Evolutionary conservation across 2,113 vertebrate genomes (phyloP), one percentile per base, ranked within the genome.

Genomic region (Setophaga petechia): DNA sequence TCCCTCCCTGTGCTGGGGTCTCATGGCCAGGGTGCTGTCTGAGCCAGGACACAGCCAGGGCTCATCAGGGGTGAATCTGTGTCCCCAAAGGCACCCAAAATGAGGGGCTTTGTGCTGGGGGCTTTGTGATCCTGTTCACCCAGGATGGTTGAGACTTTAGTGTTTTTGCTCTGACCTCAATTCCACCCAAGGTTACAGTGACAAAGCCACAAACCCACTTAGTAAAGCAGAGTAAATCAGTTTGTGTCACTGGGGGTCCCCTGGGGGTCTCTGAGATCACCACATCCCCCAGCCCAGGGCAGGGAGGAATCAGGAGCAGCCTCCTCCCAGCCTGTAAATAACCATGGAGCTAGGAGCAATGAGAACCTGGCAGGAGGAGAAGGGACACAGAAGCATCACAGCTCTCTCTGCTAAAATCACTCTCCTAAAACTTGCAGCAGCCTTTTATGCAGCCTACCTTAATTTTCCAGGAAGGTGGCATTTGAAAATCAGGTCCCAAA

Each of bases 1-100:
- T 58, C 16, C 13, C 1, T 0, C 27, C 69, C 0, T 0, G 23
- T 14, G 12, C 35, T 21, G 8, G 8, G 10, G 9, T 23, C 44
- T 27, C 0, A 0, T 31, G 67, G 61, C 27, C 8, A 3, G 22
- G 39, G 8, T 49, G 61, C 37, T 1, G 12, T 17, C 33, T 55
- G 73, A 71, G 30, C 67, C 62, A 25, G 91, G 83, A 20, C 28
- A 9, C 25, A 1, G 11, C 93, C 37, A 7, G 19, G 4, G 12
- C 30, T 33, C 46, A 49, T 52, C 28, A 23, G 7, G 54, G 44
- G 6, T 2, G 1, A 27, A 35, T 49, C 28, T 3, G 4, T 75
- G 57, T 6, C 46, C 33, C 30, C 9, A 21, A 18, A 44, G n/a
- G 11, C 37, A 5, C 61, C 51, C 59, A 44, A 8, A 57, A 44